These are phyloP conservation scores for Symphodus melops DNA, from an alignment of 2,113 vertebrate species.

Conservation along the genomic window DNA sequence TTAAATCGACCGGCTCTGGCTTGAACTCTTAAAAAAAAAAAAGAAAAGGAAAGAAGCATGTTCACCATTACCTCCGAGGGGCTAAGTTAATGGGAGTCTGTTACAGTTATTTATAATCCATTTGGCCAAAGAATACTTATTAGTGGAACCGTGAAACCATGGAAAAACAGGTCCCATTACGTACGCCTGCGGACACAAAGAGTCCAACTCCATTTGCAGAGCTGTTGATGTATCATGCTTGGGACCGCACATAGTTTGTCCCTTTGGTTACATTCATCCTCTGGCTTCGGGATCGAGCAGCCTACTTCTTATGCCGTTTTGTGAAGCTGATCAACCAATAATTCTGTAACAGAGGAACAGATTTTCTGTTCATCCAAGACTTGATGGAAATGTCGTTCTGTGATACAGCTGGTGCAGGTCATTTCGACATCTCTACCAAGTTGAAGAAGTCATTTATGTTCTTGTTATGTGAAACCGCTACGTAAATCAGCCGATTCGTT, in stretches of 20 bases:
- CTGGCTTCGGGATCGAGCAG: too few species aligned
- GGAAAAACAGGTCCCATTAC: neutral
- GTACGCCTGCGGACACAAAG: constrained; percentile 1
- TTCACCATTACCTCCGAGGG: constrained; percentile 8
- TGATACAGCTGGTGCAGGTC: too few species aligned
- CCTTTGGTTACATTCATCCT: neutral
- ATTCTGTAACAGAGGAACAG: too few species aligned
- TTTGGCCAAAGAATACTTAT: constrained; percentile 31
- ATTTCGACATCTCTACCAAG: too few species aligned
- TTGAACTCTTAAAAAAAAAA: constrained; percentile 3
- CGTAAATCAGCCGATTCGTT: too few species aligned
- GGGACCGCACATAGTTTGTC: neutral
- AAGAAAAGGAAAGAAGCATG: constrained; percentile 6
- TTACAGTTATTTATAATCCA: constrained; percentile 39
- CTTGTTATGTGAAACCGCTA: too few species aligned
- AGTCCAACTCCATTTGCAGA: constrained; percentile 11
- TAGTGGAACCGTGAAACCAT: constrained; percentile 15
- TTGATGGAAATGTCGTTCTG: too few species aligned
- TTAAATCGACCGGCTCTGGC: neutral
- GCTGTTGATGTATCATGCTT: constrained; percentile 7
- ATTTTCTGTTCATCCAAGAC: too few species aligned
- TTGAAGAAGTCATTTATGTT: too few species aligned
- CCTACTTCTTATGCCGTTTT: too few species aligned
- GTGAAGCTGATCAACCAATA: too few species aligned
- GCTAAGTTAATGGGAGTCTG: constrained; percentile 11